A percentile compares a stretch with the other conserved stretches of the same genome.
Conservation (phyloP, 2,797 vertebrate genomes). For the Lagorchestes hirsutus region DNA sequence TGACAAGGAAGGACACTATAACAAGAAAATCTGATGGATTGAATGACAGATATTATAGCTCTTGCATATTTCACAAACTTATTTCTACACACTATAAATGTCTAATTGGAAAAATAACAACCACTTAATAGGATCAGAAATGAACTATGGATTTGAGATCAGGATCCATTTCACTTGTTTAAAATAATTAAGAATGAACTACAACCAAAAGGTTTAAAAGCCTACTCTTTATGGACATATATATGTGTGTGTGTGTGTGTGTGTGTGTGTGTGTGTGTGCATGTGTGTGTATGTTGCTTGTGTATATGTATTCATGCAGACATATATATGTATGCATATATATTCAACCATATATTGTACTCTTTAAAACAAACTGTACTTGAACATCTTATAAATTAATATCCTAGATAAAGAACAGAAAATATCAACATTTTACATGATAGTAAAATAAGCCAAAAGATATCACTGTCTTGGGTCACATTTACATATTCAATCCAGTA, state of each 20-base stretch:
- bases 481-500: background rate
- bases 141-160: background rate
- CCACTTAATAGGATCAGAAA: background rate
- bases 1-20: background rate
- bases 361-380: background rate
- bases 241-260: too few relatives aligned
- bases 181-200: background rate
- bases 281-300: too few relatives aligned
- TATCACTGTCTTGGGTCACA: background rate
- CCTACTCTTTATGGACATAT: background rate
- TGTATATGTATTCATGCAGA: too few relatives aligned
- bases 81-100: background rate
- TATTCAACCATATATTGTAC: background rate
- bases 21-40: background rate
- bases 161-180: background rate
- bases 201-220: background rate
- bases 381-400: background rate
- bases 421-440: background rate
- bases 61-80: background rate
- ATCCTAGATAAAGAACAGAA: background rate
- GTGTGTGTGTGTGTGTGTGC: fast-evolving
- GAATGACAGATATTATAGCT: background rate
- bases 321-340: too few relatives aligned
- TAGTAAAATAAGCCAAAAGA: background rate
- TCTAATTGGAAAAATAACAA: background rate